A percentile compares a stretch with the other conserved stretches of the same genome.
These are phyloP conservation scores for Ceratoteleas bidentatus DNA, from an alignment of 1,140 invertebrate genomes.

Conservation along the genomic window DNA sequence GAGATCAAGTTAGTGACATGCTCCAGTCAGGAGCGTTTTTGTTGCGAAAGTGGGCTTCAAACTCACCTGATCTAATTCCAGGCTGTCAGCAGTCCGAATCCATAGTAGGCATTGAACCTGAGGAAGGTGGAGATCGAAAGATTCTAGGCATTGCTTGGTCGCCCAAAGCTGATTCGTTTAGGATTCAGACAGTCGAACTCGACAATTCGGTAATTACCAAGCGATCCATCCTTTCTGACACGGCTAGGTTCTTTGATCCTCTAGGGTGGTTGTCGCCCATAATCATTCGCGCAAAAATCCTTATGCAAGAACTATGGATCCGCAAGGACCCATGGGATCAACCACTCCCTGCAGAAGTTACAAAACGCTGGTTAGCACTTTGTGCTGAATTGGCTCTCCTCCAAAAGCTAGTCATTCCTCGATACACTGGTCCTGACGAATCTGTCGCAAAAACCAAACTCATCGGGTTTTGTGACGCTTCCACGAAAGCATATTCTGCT, in stretches of 20 bases:
- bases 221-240: neutral
- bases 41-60: neutral
- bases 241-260: neutral
- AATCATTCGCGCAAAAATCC: neutral
- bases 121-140: neutral
- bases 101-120: neutral
- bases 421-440: neutral
- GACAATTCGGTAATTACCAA: constrained; percentile 1
- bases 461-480: neutral
- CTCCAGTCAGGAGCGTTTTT: neutral
- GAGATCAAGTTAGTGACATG: neutral
- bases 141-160: constrained; percentile 1
- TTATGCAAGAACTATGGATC: neutral
- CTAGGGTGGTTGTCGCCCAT: neutral
- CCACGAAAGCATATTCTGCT: neutral
- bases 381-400: neutral
- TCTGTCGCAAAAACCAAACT: neutral
- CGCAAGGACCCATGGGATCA: neutral
- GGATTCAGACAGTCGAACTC: neutral
- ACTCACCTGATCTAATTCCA: neutral
- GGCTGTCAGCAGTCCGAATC: neutral
- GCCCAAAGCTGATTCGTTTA: neutral
- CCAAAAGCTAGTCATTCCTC: neutral
- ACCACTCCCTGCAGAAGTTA: neutral
- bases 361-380: neutral